These are phyloP conservation scores for Anniella stebbinsi DNA, from an alignment of 2,797 vertebrate species.

Conservation along the genomic window DNA sequence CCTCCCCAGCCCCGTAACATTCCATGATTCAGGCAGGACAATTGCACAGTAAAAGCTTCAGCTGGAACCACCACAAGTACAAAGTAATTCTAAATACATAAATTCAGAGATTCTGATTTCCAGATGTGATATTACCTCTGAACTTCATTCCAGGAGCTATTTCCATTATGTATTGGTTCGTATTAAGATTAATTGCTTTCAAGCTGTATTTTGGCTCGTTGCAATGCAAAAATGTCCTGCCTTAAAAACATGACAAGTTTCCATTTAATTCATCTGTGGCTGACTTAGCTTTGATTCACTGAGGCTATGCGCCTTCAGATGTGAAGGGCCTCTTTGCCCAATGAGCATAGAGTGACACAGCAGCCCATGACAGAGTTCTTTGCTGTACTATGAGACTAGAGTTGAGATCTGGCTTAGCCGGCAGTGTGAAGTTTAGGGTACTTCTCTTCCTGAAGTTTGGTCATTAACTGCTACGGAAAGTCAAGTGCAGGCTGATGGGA, in stretches of 20 bases:
- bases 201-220: background rate
- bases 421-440: background rate
- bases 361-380: background rate
- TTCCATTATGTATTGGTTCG: background rate
- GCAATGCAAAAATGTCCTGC: background rate
- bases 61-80: too few species aligned
- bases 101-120: background rate
- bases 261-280: background rate
- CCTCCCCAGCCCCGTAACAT: too few species aligned
- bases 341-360: background rate
- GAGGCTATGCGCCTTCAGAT: background rate
- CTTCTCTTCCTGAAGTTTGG: background rate
- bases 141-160: background rate
- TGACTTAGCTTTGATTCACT: background rate
- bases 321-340: background rate
- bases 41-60: too few species aligned
- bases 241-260: background rate
- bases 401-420: fast-evolving
- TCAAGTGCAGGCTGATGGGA: background rate
- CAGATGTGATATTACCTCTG: background rate
- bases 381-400: background rate
- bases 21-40: too few species aligned
- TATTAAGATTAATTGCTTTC: constrained; percentile 1
- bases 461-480: background rate
- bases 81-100: background rate